Evolutionary conservation across 2,888 invertebrate species (phyloP).

Genomic region (Falcaria lacertinaria): DNA sequence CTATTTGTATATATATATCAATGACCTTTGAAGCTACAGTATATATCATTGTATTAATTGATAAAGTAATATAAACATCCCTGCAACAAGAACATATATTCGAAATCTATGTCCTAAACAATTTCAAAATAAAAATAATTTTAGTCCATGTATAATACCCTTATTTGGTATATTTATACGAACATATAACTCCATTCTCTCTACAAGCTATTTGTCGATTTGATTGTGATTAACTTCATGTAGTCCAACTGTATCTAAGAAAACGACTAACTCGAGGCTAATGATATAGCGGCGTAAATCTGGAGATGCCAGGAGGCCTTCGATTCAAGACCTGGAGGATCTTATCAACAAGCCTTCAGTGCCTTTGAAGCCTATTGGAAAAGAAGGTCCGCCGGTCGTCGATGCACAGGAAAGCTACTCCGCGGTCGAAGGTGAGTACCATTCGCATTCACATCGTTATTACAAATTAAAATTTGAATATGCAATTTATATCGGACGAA

Average conservation of each 20-base stretch:
- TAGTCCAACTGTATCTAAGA: not conserved
- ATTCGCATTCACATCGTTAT: slow-evolving; percentile 1
- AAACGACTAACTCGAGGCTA: slow-evolving; percentile 27
- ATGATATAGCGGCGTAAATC: slow-evolving; percentile 88
- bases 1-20: slow-evolving; percentile 29
- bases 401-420: slow-evolving; percentile 97
- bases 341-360: slow-evolving; percentile 94
- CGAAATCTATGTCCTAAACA: not conserved
- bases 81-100: too few species aligned
- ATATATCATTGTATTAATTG: slow-evolving; percentile 1
- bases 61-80: not conserved
- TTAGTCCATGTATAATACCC: not conserved
- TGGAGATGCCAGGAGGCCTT: slow-evolving; percentile 93
- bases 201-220: slow-evolving; percentile 22
- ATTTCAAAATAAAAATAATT: not conserved
- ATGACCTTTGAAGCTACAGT: slow-evolving; percentile 20
- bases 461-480: too few species aligned
- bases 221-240: slow-evolving; percentile 48
- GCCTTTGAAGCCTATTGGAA: slow-evolving; percentile 89
- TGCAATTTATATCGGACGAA: too few species aligned
- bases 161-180: not conserved
- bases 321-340: slow-evolving; percentile 94
- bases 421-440: slow-evolving; percentile 92
- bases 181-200: slow-evolving; percentile 6
- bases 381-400: slow-evolving; percentile 91